Conservation (phyloP, 2,888 invertebrate genomes). For the Drosophila engyochracea region DNA sequence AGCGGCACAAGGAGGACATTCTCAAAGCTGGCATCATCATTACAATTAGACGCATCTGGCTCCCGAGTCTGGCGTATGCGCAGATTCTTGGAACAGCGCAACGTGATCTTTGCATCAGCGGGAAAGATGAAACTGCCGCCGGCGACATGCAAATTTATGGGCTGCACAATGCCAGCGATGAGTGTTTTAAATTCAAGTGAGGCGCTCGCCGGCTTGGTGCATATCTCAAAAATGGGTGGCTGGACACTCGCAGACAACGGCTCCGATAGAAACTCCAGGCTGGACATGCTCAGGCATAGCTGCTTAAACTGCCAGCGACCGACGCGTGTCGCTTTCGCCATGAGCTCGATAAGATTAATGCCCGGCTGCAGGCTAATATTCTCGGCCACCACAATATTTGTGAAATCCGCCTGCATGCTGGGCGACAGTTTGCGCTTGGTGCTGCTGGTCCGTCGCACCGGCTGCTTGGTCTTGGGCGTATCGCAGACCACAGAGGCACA, state of each 20-base stretch:
- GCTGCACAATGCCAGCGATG: constrained; percentile 93
- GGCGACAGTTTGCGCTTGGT: constrained; percentile 89
- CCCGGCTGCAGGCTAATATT: constrained; percentile 88
- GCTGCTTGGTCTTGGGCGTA: constrained; percentile 87
- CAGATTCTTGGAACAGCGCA: constrained; percentile 85
- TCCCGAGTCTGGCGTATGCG: constrained; percentile 76
- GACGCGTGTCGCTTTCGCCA: constrained; percentile 88
- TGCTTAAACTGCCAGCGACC: constrained; percentile 90
- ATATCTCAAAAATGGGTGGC: constrained; percentile 84
- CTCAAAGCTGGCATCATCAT: constrained; percentile 75
- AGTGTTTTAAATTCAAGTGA: constrained; percentile 89
- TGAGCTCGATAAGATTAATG: constrained; percentile 88
- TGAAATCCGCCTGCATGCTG: constrained; percentile 89
- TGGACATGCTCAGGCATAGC: constrained; percentile 85
- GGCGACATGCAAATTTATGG: constrained; percentile 90
- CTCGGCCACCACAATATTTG: constrained; percentile 87
- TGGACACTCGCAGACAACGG: constrained; percentile 84
- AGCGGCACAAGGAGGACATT: constrained; percentile 86
- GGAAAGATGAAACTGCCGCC: constrained; percentile 92
- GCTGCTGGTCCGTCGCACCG: constrained; percentile 90
- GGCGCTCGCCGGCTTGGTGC: constrained; percentile 86
- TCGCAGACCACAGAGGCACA: constrained; percentile 91
- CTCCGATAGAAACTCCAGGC: constrained; percentile 91
- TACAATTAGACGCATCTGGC: constrained; percentile 2
- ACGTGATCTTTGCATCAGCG: constrained; percentile 86